Evolutionary conservation across 2,113 vertebrate species (phyloP), one percentile per base, ranked within the genome.

Genomic region (Oncorhynchus gorbuscha): DNA sequence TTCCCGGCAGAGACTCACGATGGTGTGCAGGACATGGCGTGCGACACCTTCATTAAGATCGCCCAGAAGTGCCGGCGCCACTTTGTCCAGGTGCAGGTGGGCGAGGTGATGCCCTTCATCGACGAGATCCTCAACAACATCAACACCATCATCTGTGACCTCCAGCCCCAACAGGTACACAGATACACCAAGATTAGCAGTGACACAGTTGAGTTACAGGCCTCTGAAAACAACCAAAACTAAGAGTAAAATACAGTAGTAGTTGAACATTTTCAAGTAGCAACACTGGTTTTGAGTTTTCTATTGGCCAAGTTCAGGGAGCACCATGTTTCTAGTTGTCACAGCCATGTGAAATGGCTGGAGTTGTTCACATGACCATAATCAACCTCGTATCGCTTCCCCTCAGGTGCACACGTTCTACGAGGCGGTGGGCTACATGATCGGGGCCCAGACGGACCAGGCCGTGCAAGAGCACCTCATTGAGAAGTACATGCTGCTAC

Each of bases 31-130:
- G 97, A 98, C 84, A 98, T 98, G 97, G 97, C 97, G 64, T 98
- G 97, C 71, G 97, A 98, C 90, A 98, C 97, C 48, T 98, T 98
- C 88, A 98, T 99, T 80, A 99, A 99, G 93, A 99, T 99, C 73
- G 96, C 97, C 12, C 97, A 99, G 5, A 99, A 99, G 89, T 99
- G 97, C 89, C 94, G 97, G 24, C 93, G 97, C 12, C 96, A 99
- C 71, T 99, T 99, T 30, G 95, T 99, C 78, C 97, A 99, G 86
- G 97, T 99, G 35, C 97, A 99, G 76, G 97, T 99, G 81, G 97
- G 97, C 75, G 97, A 99, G 90, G 97, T 98, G 66, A 98, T 98
- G 97, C 97, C 97, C 1, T 98, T 98, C 86, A 98, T 98, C 74
- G 97, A 98, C 70, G 97, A 98, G 77, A 99, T 98, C 89, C 90